Evolutionary conservation across 1,140 invertebrate species (phyloP).

Genomic region (Nylanderia fulva): DNA sequence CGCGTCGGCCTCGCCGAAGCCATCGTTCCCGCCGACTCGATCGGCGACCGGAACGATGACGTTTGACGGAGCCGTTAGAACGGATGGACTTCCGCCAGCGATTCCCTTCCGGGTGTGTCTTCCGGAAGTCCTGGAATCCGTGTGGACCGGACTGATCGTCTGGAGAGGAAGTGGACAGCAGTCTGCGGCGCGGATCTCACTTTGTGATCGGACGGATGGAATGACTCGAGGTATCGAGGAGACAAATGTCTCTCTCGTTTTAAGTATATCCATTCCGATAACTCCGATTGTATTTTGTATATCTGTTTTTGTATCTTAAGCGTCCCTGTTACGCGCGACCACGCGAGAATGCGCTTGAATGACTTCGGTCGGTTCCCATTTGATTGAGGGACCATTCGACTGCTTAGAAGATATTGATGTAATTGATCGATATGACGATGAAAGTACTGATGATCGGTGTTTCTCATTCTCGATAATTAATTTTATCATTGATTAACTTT

Average conservation of each 20-base stretch:
- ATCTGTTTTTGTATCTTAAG: conserved; percentile 44
- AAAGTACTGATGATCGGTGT: conserved; percentile 6
- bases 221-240: conserved; percentile 19
- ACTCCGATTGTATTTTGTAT: conserved; percentile 62
- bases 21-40: conserved; percentile 15
- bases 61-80: background rate
- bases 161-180: background rate
- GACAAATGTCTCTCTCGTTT: background rate
- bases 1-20: conserved; percentile 45
- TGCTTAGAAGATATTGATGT: conserved; percentile 27
- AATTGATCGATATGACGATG: conserved; percentile 1
- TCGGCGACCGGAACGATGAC: conserved; percentile 35
- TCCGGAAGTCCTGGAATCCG: conserved; percentile 20
- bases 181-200: conserved; percentile 16
- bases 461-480: conserved; percentile 21
- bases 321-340: background rate
- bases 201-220: conserved; percentile 36
- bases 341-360: conserved; percentile 59
- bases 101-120: conserved; percentile 4
- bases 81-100: conserved; percentile 16
- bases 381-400: conserved; percentile 22
- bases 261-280: conserved; percentile 27
- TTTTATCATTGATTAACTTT: background rate
- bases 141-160: conserved; percentile 16
- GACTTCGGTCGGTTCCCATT: conserved; percentile 14